Base-by-base conservation (phyloP, 2,888 invertebrate genomes). In the Trichacis sp. region DNA sequence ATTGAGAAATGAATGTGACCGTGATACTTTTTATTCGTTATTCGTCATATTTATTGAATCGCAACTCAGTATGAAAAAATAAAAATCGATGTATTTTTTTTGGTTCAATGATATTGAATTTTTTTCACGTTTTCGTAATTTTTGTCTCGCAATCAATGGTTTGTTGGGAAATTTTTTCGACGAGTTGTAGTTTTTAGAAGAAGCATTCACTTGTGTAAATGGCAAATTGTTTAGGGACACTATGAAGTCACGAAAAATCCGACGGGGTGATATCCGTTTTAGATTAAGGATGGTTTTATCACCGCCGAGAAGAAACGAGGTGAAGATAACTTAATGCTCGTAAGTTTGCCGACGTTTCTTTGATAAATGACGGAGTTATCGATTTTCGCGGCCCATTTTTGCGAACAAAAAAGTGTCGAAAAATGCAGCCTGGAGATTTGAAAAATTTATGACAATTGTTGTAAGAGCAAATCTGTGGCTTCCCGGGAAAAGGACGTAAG, bases 201-300 rank as follows among this genome's bases (percentile, higher is more conserved):
- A 49, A 50, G 47, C 15, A 47, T 53, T 40, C 51, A 40, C 58
- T 64, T 40, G 49, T 61, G 45, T 43, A 48, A 55, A 48, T 50
- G 40, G 55, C 52, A 64, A 68, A 68, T 64, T 68, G 60, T 68
- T 68, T 60, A 64, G 40, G 53, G 57, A 48, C 56, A 54, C 51
- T 63, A 5, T 29, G 24, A 54, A 59, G 57, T 58, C 58, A 56
- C 62, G 61, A 57, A 54, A 52, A 64, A 62, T 64, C 61, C 61
- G 53, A 59, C 50, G 54, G 24, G 55, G 52, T 56, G 58, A 58
- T 68, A 68, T 68, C 68, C 62, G 68, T 68, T 68, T 68, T 68
- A 64, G 68, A 68, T 68, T 64, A 68, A 62, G 68, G 64, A 59
- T 55, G 56, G 62, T 55, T 65, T 60, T 65, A 65, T 65, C 57